These are phyloP conservation scores for Salvelinus sp. DNA, from an alignment of 2,113 vertebrate species.

Conservation along the genomic window DNA sequence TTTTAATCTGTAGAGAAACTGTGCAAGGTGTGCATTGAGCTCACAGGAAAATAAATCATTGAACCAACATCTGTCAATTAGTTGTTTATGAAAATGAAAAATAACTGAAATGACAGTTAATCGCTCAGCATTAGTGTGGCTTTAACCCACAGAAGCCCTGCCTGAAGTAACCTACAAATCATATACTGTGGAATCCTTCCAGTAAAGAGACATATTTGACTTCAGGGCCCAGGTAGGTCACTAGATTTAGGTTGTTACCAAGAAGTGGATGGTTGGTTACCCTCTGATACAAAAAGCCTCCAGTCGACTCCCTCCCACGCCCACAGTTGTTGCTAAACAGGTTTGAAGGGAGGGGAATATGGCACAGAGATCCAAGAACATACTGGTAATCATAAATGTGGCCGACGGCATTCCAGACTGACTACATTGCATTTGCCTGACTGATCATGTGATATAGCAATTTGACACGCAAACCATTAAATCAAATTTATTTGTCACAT, in stretches of 20 bases:
- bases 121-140: not conserved
- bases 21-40: no score
- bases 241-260: slow-evolving; percentile 28
- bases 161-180: not conserved
- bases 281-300: not conserved
- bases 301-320: slow-evolving; percentile 14
- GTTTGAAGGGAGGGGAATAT: slow-evolving; percentile 35
- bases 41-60: no score
- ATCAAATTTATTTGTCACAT: no score
- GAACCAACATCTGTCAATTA: not conserved
- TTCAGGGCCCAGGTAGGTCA: not conserved
- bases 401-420: no score
- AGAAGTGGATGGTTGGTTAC: slow-evolving; percentile 22
- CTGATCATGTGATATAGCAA: no score
- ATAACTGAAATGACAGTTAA: not conserved
- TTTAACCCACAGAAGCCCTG: not conserved
- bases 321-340: slow-evolving; percentile 36
- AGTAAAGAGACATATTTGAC: slow-evolving; percentile 1
- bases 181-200: not conserved
- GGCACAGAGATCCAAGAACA: slow-evolving; percentile 23
- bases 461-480: no score
- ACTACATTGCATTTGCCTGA: no score
- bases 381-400: not conserved
- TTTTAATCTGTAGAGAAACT: no score
- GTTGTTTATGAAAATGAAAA: not conserved